Conservation (phyloP, 1,140 invertebrate genomes). For the Antheraea pernyi region DNA sequence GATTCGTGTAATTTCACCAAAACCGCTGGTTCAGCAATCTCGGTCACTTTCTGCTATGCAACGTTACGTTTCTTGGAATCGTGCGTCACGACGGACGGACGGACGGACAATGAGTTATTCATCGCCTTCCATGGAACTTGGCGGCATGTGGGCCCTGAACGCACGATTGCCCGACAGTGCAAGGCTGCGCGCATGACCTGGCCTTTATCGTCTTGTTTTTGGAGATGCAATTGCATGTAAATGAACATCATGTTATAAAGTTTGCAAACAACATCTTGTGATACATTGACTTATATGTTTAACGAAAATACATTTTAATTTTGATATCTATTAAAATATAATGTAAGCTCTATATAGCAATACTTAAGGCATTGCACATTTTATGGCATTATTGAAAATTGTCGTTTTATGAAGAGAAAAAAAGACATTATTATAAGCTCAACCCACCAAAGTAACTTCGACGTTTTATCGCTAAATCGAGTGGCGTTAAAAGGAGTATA, state of each 20-base stretch:
- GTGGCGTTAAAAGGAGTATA: too few species aligned
- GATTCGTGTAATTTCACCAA: constrained; percentile 21
- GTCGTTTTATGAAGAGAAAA: too few species aligned
- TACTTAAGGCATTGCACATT: too few species aligned
- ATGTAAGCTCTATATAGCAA: too few species aligned
- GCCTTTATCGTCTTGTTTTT: constrained; percentile 52
- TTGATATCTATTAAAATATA: too few species aligned
- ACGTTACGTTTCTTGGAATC: constrained; percentile 63
- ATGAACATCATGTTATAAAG: constrained; percentile 1
- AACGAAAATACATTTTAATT: too few species aligned
- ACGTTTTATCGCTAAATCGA: too few species aligned
- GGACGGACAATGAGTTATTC: constrained; percentile 77
- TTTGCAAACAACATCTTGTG: background rate
- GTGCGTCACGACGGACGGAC: constrained; percentile 71
- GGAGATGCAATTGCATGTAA: constrained; percentile 19
- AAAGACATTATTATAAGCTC: too few species aligned
- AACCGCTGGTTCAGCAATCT: constrained; percentile 64
- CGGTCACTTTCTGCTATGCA: constrained; percentile 64
- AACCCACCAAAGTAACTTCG: too few species aligned
- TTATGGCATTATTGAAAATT: too few species aligned
- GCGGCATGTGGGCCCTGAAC: constrained; percentile 68
- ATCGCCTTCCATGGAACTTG: constrained; percentile 71
- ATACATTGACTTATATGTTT: too few species aligned
- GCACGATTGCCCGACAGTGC: constrained; percentile 60
- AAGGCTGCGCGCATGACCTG: constrained; percentile 47